phyloP scores from a whole-genome alignment of 2,888 invertebrate species.

The Phyllotreta cruciferae region DNA sequence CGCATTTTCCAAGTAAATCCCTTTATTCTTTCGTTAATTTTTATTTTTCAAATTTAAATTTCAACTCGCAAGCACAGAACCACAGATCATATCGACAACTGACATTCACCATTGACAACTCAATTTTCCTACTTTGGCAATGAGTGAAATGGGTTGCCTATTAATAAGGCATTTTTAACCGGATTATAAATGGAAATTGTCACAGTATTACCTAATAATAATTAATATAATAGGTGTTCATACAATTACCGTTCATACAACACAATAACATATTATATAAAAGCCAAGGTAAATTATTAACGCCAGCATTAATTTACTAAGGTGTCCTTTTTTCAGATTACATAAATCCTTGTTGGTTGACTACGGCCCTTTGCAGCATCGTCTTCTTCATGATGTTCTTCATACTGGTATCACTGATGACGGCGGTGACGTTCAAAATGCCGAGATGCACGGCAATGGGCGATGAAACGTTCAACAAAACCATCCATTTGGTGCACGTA shows the following conservation, averaged over 20 bases:
- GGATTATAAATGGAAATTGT: too few species aligned
- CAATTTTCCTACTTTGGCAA: too few species aligned
- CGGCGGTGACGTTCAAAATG: constrained; percentile 37
- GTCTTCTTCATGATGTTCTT: constrained; percentile 50
- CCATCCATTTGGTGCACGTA: constrained; percentile 55
- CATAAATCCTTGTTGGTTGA: constrained; percentile 53
- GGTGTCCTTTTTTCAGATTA: constrained; percentile 45
- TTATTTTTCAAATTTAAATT: constrained; percentile 2
- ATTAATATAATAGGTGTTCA: too few species aligned
- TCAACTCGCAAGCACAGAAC: neutral
- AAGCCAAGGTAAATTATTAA: neutral
- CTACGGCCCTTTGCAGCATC: constrained; percentile 48
- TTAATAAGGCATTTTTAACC: too few species aligned
- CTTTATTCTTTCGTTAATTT: neutral
- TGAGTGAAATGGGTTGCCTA: too few species aligned
- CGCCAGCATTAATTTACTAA: neutral
- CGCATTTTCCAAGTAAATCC: constrained; percentile 58
- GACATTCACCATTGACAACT: too few species aligned
- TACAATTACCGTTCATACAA: too few species aligned
- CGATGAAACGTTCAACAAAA: constrained; percentile 47
- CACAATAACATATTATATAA: too few species aligned
- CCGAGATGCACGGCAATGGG: constrained; percentile 46
- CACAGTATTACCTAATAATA: too few species aligned
- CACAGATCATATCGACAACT: too few species aligned
- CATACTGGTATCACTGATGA: constrained; percentile 43